phyloP scores from a whole-genome alignment of 2,797 vertebrate species.

The Uromys caudimaculatus region DNA sequence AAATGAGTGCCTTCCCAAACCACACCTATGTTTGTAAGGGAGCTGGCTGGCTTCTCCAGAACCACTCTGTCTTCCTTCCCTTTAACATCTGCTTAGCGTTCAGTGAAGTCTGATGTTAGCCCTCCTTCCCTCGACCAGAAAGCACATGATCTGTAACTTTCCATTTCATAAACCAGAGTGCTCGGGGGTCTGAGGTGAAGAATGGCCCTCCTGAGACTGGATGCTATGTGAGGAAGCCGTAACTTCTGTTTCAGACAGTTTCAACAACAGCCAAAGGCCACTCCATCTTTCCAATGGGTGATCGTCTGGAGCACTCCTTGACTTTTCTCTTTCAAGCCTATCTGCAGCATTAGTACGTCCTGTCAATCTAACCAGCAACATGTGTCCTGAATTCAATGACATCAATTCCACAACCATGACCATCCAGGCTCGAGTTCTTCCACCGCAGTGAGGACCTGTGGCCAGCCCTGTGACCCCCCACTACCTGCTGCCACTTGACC shows the following conservation, averaged over 20 bases:
- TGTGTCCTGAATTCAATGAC: not conserved
- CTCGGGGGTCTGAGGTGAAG: not conserved
- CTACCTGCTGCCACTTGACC: not conserved
- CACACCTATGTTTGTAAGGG: constrained; percentile 74
- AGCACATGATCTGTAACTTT: constrained; percentile 34
- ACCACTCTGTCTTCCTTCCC: not conserved
- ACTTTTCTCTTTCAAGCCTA: not conserved
- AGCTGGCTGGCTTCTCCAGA: constrained; percentile 3
- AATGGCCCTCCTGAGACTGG: not conserved
- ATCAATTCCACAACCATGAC: not conserved
- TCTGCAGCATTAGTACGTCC: not conserved
- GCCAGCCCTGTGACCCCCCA: rapidly evolving
- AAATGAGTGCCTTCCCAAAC: constrained; percentile 70
- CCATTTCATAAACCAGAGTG: constrained; percentile 32
- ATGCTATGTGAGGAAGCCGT: not conserved
- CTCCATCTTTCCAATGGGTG: not conserved
- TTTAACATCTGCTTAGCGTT: constrained; percentile 61
- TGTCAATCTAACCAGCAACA: not conserved
- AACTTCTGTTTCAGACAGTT: not conserved
- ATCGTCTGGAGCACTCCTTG: not conserved
- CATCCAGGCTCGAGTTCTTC: not conserved
- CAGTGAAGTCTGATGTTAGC: constrained; percentile 12
- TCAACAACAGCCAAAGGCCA: not conserved
- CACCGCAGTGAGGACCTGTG: not conserved
- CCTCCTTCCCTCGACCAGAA: constrained; percentile 29